phyloP scores from a whole-genome alignment of 53 echinoderm and acorn worm species.

The Paracentrotus lividus region DNA sequence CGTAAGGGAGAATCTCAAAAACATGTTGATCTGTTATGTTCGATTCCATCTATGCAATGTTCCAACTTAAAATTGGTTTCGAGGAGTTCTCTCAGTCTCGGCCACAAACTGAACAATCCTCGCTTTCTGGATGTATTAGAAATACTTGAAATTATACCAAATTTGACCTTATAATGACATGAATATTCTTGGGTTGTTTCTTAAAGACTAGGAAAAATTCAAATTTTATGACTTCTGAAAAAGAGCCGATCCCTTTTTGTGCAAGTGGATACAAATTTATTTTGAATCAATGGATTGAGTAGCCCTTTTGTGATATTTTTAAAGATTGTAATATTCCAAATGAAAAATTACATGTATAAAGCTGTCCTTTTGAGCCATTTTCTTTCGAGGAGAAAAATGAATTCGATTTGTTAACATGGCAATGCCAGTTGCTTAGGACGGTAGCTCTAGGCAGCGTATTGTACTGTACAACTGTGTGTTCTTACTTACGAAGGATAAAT shows the following conservation, averaged over 20 bases:
- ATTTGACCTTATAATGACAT: neutral
- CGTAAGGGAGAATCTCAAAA: neutral
- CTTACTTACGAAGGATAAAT: conserved; percentile 60
- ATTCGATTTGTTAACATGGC: conserved; percentile 10
- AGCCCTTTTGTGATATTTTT: conserved; percentile 54
- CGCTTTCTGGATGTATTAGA: neutral
- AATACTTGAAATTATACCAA: neutral
- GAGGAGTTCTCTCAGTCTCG: neutral
- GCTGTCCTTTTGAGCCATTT: neutral
- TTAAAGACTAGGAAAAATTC: conserved; percentile 39
- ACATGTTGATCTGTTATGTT: conserved; percentile 17
- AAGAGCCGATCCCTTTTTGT: neutral
- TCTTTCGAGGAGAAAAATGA: conserved; percentile 8
- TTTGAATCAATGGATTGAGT: neutral
- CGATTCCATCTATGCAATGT: conserved; percentile 52
- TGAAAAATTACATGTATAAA: conserved; percentile 36
- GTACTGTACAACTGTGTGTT: conserved; percentile 65
- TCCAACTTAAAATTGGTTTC: neutral
- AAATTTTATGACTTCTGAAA: conserved; percentile 43
- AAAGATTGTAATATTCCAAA: conserved; percentile 38
- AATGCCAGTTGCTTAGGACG: conserved; percentile 38
- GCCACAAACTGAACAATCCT: neutral
- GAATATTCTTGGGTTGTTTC: conserved; percentile 40
- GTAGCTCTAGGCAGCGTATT: conserved; percentile 64
- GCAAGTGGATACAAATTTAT: neutral